These are phyloP conservation scores for Orgyia antiqua DNA, from an alignment of 2,888 invertebrate species.

Conservation along the genomic window DNA sequence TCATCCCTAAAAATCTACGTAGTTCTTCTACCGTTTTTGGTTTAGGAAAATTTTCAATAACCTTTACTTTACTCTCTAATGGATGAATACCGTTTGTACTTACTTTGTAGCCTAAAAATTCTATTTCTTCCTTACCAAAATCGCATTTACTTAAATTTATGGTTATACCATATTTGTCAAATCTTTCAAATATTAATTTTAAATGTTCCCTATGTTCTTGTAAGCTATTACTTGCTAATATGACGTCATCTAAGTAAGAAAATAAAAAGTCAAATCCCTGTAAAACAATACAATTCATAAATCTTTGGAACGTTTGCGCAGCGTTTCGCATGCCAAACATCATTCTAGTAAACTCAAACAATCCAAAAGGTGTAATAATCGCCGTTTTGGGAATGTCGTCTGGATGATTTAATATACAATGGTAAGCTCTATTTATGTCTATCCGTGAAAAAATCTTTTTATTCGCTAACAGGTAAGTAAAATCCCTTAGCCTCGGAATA, in stretches of 20 bases:
- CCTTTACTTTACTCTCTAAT: too few species aligned
- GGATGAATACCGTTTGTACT: too few species aligned
- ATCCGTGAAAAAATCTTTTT: conserved; percentile 1
- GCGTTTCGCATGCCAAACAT: conserved; percentile 4
- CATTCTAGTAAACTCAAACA: conserved; percentile 5
- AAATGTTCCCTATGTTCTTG: conserved; percentile 2
- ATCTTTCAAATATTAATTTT: conserved; percentile 2
- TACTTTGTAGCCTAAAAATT: too few species aligned
- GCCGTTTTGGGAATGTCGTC: too few species aligned
- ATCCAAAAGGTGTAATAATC: too few species aligned
- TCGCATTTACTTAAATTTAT: too few species aligned
- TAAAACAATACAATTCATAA: conserved; percentile 3
- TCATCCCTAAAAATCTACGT: too few species aligned
- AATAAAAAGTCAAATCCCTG: conserved; percentile 3
- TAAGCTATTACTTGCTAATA: background rate
- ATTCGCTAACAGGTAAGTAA: conserved; percentile 1
- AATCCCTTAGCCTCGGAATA: conserved; percentile 3
- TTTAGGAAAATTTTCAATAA: background rate
- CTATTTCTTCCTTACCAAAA: too few species aligned
- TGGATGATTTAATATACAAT: too few species aligned
- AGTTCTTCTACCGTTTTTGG: too few species aligned
- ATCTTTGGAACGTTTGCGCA: conserved; percentile 4
- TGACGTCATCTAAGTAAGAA: conserved; percentile 2
- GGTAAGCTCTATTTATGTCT: too few species aligned
- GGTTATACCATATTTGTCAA: conserved; percentile 2